phyloP scores from a whole-genome alignment of 2,113 vertebrate species.

The Pangasianodon hypophthalmus region DNA sequence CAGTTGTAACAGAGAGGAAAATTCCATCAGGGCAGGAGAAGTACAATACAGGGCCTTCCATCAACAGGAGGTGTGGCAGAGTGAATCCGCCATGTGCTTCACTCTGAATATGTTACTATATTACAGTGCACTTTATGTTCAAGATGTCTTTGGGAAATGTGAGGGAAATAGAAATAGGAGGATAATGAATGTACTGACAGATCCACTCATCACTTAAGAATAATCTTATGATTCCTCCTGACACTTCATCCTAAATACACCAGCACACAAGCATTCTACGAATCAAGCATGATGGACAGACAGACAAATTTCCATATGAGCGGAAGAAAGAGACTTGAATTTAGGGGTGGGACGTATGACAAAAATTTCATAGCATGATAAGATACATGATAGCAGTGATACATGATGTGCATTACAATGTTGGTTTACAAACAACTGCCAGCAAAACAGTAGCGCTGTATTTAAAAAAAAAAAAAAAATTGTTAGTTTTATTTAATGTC shows the following conservation, averaged over 20 bases:
- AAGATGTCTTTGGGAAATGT: background rate
- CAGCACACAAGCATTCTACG: slow-evolving; percentile 23
- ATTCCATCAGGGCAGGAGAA: background rate
- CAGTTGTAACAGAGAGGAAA: slow-evolving; percentile 16
- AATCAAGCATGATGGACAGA: slow-evolving; percentile 2
- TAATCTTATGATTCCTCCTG: background rate
- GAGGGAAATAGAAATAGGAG: background rate
- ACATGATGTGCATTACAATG: background rate
- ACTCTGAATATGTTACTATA: background rate
- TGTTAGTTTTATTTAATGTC: background rate
- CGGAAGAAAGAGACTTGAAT: background rate
- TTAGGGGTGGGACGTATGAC: background rate
- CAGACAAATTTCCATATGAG: background rate
- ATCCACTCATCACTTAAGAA: background rate
- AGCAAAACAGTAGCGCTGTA: background rate
- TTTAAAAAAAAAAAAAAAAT: too few species aligned
- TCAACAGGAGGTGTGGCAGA: slow-evolving; percentile 10
- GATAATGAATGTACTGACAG: background rate
- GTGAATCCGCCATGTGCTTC: slow-evolving; percentile 5
- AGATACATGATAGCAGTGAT: too few species aligned
- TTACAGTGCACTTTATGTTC: background rate
- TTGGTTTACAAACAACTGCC: background rate
- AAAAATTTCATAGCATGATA: background rate
- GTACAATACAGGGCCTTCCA: background rate
- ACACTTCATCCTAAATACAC: slow-evolving; percentile 23